Conservation (phyloP, 2,888 invertebrate genomes). For the Cantharis rufa region DNA sequence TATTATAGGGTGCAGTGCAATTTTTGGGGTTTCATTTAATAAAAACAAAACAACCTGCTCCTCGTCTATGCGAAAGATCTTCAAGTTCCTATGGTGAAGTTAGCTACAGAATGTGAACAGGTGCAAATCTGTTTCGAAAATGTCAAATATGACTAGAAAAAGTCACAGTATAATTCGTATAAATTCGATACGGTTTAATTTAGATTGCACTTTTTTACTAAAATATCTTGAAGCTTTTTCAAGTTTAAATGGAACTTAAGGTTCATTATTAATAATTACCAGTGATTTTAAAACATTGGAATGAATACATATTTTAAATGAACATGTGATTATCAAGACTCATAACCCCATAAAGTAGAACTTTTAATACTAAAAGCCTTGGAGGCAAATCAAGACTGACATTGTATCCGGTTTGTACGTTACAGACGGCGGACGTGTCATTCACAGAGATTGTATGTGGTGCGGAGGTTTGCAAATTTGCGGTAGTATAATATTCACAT, state of each 20-base stretch:
- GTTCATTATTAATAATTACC: background rate
- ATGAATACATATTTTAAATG: slow-evolving; percentile 4
- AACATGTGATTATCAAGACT: background rate
- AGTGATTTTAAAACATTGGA: background rate
- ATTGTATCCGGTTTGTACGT: slow-evolving; percentile 36
- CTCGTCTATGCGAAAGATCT: background rate
- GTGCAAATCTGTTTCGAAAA: too few species aligned
- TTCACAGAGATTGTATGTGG: slow-evolving; percentile 26
- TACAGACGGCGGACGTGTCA: slow-evolving; percentile 49
- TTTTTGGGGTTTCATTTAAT: background rate
- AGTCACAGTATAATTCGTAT: too few species aligned
- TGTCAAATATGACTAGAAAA: too few species aligned
- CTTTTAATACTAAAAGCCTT: slow-evolving; percentile 18
- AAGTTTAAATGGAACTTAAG: background rate
- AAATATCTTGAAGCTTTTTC: background rate
- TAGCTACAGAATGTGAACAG: too few species aligned
- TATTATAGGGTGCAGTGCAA: background rate
- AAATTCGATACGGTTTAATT: too few species aligned
- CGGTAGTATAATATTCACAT: slow-evolving; percentile 23
- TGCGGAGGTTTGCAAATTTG: slow-evolving; percentile 35
- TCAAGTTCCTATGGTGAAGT: background rate
- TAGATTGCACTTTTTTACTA: background rate
- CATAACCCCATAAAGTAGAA: slow-evolving; percentile 9
- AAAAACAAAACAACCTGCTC: background rate
- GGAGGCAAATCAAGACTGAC: slow-evolving; percentile 37